Evolutionary conservation across 2,888 invertebrate species (phyloP), one percentile per base, ranked within the genome.

Genomic region (Halictus ligatus): DNA sequence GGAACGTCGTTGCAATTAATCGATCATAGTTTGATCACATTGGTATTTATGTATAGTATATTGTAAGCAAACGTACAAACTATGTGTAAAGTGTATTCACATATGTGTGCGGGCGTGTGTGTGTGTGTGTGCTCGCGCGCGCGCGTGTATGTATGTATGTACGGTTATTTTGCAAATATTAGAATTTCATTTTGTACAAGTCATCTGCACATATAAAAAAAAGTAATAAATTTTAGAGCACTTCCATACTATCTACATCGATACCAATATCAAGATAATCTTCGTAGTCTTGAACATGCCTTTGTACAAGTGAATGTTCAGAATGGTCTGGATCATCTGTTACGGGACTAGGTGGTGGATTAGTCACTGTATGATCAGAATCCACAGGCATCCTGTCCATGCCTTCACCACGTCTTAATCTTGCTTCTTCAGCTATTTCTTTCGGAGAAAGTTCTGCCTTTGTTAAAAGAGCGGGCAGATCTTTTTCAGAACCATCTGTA

Each of bases 341-440:
- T 54, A 97, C 98, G 0, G 98, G 98, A 46, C 98, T 98, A 8
- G 98, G 98, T 18, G 98, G 98, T 73, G 98, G 98, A 95, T 98
- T 98, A 2, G 96, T 97, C 58, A 96, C 96, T 76, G 96, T 96
- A 48, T 94, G 94, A 87, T 96, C 96, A 2, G 94, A 93, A 91
- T 95, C 95, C 15, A 93, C 79, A 18, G 93, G 92, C 85, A 93
- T 93, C 84, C 94, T 92, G 29, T 95, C 95, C 94, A 94, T 95
- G 21, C 94, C 94, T 85, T 94, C 95, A 13, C 95, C 95, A 13
- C 94, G 93, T 80, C 94, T 93, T 50, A 95, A 90, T 77, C 96
- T 96, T 90, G 96, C 96, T 92, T 96, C 96, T 40, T 97, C 96
- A 81, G 95, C 95, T 75, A 96, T 96, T 92, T 95, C 95, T 71